A percentile compares a stretch with the other conserved stretches of the same genome.
phyloP scores from a whole-genome alignment of 2,113 vertebrate species.

The Apteryx mantelli region DNA sequence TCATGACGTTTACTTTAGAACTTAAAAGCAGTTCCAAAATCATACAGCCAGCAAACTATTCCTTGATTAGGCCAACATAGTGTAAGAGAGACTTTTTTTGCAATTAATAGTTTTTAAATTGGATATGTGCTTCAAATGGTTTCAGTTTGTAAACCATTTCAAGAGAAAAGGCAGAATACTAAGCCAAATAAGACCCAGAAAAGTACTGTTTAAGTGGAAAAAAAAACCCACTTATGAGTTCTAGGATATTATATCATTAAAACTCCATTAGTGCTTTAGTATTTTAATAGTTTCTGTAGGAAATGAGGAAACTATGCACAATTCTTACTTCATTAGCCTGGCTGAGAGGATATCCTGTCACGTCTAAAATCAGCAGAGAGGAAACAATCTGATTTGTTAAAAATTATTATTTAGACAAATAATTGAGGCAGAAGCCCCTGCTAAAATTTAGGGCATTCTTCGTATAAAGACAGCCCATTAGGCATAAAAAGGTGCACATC shows the following conservation, averaged over 20 bases:
- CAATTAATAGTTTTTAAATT: slow-evolving; percentile 70
- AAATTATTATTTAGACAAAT: slow-evolving; percentile 40
- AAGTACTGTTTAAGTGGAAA: slow-evolving; percentile 65
- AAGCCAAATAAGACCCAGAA: slow-evolving; percentile 58
- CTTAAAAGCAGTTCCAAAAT: slow-evolving; percentile 80
- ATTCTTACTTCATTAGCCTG: slow-evolving; percentile 75
- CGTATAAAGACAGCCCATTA: background rate
- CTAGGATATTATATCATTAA: slow-evolving; percentile 75
- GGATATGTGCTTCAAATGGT: slow-evolving; percentile 52
- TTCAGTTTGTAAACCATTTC: slow-evolving; percentile 26
- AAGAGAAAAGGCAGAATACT: slow-evolving; percentile 55
- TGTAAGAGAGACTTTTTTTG: background rate
- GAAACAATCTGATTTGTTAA: slow-evolving; percentile 59
- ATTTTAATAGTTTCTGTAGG: slow-evolving; percentile 74
- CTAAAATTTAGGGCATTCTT: background rate
- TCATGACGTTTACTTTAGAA: slow-evolving; percentile 70
- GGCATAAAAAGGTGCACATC: background rate
- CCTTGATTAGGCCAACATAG: slow-evolving; percentile 56
- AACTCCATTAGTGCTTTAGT: slow-evolving; percentile 75
- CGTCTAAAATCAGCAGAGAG: slow-evolving; percentile 48
- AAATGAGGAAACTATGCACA: slow-evolving; percentile 76
- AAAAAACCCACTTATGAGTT: slow-evolving; percentile 41
- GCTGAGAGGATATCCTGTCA: slow-evolving; percentile 68
- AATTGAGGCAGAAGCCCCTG: background rate
- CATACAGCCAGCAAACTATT: slow-evolving; percentile 72